Percentiles rank a stretch among this genome's conserved stretches.
These are phyloP conservation scores for Pseudomyrmex concolor DNA, from an alignment of 1,140 invertebrate genomes.

Conservation along the genomic window DNA sequence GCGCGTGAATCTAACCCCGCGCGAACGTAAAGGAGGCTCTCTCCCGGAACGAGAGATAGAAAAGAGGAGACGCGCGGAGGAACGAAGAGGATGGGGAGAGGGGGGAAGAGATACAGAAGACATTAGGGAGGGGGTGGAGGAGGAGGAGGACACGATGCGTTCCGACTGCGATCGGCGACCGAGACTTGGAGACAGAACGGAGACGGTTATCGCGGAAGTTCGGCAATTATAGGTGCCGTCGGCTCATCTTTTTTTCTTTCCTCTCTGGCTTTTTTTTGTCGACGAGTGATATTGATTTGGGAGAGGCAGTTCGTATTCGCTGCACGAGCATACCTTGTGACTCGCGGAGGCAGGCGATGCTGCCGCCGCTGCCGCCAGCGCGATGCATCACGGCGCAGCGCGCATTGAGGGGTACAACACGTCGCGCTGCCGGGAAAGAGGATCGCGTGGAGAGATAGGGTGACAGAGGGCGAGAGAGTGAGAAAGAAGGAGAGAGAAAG, in stretches of 20 bases:
- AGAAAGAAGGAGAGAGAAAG: conserved; percentile 18
- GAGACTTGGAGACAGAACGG: conserved; percentile 60
- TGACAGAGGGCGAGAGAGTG: conserved; percentile 56
- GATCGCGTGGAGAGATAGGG: conserved; percentile 36
- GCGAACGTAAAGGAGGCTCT: conserved; percentile 1
- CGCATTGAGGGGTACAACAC: conserved; percentile 75
- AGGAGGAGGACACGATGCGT: conserved; percentile 48
- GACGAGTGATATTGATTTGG: conserved; percentile 85
- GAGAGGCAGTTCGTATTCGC: conserved; percentile 83
- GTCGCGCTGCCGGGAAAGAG: conserved; percentile 56
- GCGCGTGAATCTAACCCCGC: conserved; percentile 77
- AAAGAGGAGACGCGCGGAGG: conserved; percentile 67
- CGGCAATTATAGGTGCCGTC: conserved; percentile 77
- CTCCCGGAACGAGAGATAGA: conserved; percentile 33
- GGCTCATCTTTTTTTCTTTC: conserved; percentile 56
- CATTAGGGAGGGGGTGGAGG: conserved; percentile 51
- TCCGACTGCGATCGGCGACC: conserved; percentile 34
- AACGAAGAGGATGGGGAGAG: conserved; percentile 25
- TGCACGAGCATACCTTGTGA: conserved; percentile 82
- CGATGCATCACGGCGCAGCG: conserved; percentile 82
- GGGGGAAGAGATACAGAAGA: conserved; percentile 57
- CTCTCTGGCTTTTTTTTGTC: conserved; percentile 76
- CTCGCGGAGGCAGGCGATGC: conserved; percentile 74
- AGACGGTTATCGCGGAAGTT: conserved; percentile 77
- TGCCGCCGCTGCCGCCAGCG: conserved; percentile 73